These are phyloP conservation scores for Gymnobelideus leadbeateri DNA, from an alignment of 2,113 vertebrate species.

Conservation along the genomic window DNA sequence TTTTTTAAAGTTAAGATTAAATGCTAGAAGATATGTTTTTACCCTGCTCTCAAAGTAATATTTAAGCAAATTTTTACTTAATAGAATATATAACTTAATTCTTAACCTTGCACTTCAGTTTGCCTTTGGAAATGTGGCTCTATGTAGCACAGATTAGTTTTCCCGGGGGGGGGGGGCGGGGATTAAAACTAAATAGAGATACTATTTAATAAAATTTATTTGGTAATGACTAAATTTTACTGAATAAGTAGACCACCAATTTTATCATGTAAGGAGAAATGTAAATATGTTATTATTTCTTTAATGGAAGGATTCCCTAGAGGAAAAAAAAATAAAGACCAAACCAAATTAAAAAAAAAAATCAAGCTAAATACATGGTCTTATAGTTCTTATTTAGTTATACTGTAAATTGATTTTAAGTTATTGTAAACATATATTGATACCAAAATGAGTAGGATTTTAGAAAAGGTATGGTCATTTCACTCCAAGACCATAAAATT, in stretches of 20 bases:
- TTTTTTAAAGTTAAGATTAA: neutral
- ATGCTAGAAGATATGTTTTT: neutral
- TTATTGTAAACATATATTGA: neutral
- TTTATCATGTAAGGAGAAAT: neutral
- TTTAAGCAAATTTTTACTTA: neutral
- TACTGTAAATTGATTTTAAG: neutral
- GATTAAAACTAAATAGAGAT: neutral
- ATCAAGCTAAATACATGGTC: neutral
- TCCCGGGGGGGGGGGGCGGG: too few species aligned
- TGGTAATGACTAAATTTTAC: neutral
- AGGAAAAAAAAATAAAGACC: neutral
- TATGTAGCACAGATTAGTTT: neutral
- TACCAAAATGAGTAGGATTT: neutral
- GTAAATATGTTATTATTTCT: neutral
- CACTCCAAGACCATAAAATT: neutral
- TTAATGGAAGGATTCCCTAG: neutral
- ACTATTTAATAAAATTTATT: neutral
- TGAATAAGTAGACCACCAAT: neutral
- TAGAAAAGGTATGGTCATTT: neutral
- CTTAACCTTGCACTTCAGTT: neutral
- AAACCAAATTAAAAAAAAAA: neutral
- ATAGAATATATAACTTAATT: neutral
- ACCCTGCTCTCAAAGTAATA: neutral
- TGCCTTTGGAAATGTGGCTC: neutral
- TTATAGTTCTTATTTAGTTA: neutral